These are phyloP conservation scores for Eulemur rufifrons DNA, from an alignment of 2,113 vertebrate genomes.

Conservation along the genomic window DNA sequence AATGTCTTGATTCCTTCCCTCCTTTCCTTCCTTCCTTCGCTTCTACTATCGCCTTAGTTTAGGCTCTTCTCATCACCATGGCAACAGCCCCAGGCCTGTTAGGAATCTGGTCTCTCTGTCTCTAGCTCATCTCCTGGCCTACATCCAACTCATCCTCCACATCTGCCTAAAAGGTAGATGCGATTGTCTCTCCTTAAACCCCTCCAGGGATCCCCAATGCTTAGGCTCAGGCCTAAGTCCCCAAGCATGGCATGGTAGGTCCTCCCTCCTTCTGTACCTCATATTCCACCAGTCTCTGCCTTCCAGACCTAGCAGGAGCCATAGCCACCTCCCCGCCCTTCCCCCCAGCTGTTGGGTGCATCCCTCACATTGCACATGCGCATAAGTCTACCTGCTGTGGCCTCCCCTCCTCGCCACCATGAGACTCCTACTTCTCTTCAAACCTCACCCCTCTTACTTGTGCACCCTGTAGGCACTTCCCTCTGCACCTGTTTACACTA, in stretches of 20 bases:
- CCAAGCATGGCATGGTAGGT: background rate
- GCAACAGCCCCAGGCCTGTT: background rate
- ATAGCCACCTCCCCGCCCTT: accelerated
- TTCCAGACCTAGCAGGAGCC: background rate
- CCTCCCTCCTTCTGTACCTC: background rate
- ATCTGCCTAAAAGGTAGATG: background rate
- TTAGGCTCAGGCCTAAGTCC: background rate
- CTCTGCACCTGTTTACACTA: background rate
- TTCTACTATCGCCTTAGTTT: background rate
- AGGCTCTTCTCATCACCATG: background rate
- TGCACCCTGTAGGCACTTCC: background rate
- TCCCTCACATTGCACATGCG: background rate
- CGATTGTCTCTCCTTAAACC: background rate
- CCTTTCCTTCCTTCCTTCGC: background rate
- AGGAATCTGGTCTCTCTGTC: background rate
- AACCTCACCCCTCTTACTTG: background rate
- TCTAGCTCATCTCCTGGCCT: background rate
- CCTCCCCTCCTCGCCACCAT: background rate
- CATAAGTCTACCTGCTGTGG: too few species aligned
- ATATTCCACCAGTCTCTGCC: background rate
- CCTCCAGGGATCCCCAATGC: background rate
- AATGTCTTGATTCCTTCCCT: background rate
- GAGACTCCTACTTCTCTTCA: background rate
- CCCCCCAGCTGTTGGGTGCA: too few species aligned
- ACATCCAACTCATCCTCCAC: background rate